Evolutionary conservation across 2,888 invertebrate genomes (phyloP), one percentile per base, ranked within the genome.

Genomic region (Tanypteryx hageni): DNA sequence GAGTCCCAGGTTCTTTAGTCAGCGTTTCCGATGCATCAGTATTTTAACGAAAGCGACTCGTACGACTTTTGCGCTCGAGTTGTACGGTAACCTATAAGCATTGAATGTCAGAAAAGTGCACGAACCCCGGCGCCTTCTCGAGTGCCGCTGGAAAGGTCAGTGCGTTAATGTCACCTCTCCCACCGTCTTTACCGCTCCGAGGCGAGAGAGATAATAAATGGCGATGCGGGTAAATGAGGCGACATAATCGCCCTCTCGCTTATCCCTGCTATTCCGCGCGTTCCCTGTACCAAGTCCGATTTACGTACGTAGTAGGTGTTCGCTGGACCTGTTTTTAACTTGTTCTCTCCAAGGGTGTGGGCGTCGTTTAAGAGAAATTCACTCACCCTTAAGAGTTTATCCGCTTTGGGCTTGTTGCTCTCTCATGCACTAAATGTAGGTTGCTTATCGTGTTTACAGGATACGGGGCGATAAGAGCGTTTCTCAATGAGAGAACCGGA

Each of bases 21-120:
- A 27, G 76, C 27, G 0, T 76, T 76, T 27, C 76, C 22, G 11
- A 76, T 27, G 14, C 27, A 22, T 76, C 76, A 76, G 22, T 76
- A 76, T 76, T 76, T 76, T 76, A 76, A 76, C 76, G 76, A 76
- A 76, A 76, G 76, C 22, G 27, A 76, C 76, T 4, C 27, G 76
- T 10, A 4, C 27, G 76, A 76, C 76, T 27, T 27, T 27, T 5
- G 16, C 4, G 10, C 76, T 76, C 76, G 22, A 76, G 22, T 13
- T 4, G 22, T 5, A 44, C 22, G 22, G 76, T 18, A 44, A 44
- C 44, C 44, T 44, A 44, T 44, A 76, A 22, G 76, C 22, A 76
- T 13, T 27, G 22, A 68, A 68, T 27, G 22, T 27, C 76, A 76
- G 10, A 27, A 27, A 27, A 27, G 76, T 11, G 22, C 27, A 27